Percentiles rank a stretch among this genome's conserved stretches.
Evolutionary conservation across 1,140 invertebrate genomes (phyloP).

Genomic region (Drosophila orena): DNA sequence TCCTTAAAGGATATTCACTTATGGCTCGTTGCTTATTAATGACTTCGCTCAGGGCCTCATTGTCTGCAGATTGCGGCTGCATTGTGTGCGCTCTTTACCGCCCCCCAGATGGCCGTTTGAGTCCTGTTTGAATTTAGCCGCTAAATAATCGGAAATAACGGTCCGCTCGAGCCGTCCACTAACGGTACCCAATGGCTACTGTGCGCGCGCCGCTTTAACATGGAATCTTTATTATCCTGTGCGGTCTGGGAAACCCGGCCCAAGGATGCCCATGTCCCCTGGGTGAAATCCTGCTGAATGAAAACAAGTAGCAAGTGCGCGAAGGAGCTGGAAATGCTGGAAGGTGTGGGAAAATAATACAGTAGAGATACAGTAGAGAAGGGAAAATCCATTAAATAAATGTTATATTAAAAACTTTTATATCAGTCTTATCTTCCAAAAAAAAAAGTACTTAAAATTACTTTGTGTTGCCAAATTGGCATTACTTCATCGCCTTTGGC

Average conservation of each 20-base stretch:
- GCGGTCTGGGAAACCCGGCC: slow-evolving; percentile 26
- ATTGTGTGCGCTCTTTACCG: slow-evolving; percentile 66
- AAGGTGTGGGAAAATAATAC: slow-evolving; percentile 7
- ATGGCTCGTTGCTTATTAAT: slow-evolving; percentile 78
- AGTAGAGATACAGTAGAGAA: no score
- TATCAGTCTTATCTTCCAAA: neutral
- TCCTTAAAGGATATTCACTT: slow-evolving; percentile 82
- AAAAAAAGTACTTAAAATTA: neutral
- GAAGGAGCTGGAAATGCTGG: neutral
- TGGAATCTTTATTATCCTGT: slow-evolving; percentile 69
- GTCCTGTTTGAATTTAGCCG: slow-evolving; percentile 58
- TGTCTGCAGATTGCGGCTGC: slow-evolving; percentile 54
- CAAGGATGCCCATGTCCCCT: slow-evolving; percentile 38
- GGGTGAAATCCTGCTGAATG: slow-evolving; percentile 56
- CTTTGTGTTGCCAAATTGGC: no score
- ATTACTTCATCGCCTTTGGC: slow-evolving; percentile 1
- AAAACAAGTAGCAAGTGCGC: slow-evolving; percentile 31
- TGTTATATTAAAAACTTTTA: no score
- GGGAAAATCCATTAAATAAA: no score
- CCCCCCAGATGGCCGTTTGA: slow-evolving; percentile 44
- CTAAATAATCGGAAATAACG: slow-evolving; percentile 80
- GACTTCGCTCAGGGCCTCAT: slow-evolving; percentile 53
- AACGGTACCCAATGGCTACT: slow-evolving; percentile 75
- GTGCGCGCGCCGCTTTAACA: slow-evolving; percentile 61
- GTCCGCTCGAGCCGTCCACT: slow-evolving; percentile 52